Conservation (phyloP, 2,113 vertebrate species). For the Corythaeola cristata region DNA sequence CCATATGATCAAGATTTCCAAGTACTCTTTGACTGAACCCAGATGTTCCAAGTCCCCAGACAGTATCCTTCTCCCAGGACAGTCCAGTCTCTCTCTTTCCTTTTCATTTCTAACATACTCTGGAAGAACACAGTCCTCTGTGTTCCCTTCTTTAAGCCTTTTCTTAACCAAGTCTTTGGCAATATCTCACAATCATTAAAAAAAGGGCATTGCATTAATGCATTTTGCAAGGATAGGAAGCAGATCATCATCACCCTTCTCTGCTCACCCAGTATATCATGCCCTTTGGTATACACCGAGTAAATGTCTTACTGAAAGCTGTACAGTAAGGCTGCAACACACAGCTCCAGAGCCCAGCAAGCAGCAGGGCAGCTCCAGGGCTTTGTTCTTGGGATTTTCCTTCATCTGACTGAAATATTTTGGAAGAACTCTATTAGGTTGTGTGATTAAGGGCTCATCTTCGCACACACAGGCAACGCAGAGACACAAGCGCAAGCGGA, state of each 20-base stretch:
- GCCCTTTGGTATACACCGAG: rapidly evolving
- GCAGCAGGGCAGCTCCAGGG: neutral
- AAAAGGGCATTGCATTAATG: neutral
- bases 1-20: neutral
- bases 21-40: neutral
- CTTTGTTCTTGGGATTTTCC: neutral
- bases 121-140: neutral
- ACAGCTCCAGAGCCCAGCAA: neutral
- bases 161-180: neutral
- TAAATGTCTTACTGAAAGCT: neutral
- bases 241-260: neutral
- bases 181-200: neutral
- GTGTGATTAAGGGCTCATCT: neutral
- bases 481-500: neutral
- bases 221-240: neutral
- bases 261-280: neutral
- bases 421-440: neutral
- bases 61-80: neutral
- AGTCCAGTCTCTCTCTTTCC: neutral
- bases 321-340: neutral
- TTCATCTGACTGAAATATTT: neutral
- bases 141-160: neutral
- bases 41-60: neutral
- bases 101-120: neutral
- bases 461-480: neutral